A percentile compares a stretch with the other conserved stretches of the same genome.
Evolutionary conservation across 2,888 invertebrate species (phyloP).

Genomic region (Adineta ricciae): DNA sequence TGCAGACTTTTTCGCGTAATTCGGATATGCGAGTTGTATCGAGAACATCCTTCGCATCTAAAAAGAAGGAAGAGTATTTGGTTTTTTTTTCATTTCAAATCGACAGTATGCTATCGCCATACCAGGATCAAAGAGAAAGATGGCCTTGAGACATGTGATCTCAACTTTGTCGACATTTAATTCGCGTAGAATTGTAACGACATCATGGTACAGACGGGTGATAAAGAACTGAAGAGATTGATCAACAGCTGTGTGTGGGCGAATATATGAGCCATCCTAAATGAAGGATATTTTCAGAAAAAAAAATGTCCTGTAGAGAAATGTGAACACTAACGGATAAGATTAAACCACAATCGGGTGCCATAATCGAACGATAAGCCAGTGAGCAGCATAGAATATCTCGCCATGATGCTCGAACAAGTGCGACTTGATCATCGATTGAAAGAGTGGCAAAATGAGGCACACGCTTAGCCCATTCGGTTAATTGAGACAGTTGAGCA

Average conservation of each 20-base stretch:
- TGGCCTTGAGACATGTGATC: constrained; percentile 80
- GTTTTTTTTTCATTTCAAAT: constrained; percentile 35
- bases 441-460: constrained; percentile 87
- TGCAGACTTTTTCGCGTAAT: constrained; percentile 83
- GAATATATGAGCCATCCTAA: constrained; percentile 52
- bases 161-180: constrained; percentile 85
- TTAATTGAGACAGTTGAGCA: constrained; percentile 82
- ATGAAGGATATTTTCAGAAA: neutral
- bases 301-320: too few species aligned
- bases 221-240: constrained; percentile 37
- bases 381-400: constrained; percentile 30
- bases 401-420: constrained; percentile 62
- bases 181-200: constrained; percentile 87
- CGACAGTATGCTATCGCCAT: constrained; percentile 36
- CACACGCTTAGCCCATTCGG: constrained; percentile 92
- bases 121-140: constrained; percentile 90
- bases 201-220: constrained; percentile 62
- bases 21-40: constrained; percentile 57
- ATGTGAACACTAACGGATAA: neutral
- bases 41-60: constrained; percentile 77
- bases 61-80: constrained; percentile 29
- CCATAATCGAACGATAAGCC: constrained; percentile 23
- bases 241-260: constrained; percentile 61
- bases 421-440: constrained; percentile 74
- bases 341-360: constrained; percentile 8